Evolutionary conservation across 1,140 invertebrate species (phyloP).

Genomic region (Halictus rubicundus): DNA sequence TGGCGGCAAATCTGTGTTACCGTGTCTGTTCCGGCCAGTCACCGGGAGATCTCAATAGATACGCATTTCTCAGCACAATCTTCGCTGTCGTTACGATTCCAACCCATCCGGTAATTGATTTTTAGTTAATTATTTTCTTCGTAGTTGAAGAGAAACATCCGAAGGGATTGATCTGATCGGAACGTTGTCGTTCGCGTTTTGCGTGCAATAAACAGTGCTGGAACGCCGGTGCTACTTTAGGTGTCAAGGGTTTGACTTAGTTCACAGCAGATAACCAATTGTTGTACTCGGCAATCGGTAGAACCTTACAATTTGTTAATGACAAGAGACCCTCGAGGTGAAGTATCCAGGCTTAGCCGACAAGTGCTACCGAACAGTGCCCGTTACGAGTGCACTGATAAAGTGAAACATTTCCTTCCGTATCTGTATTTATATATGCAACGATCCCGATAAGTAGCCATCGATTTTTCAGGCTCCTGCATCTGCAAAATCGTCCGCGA

Average conservation of each 20-base stretch:
- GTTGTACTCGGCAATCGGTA: constrained; percentile 55
- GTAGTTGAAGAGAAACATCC: too few relatives aligned
- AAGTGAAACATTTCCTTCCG: constrained; percentile 50
- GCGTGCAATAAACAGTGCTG: neutral
- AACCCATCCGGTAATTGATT: too few relatives aligned
- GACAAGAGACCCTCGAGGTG: constrained; percentile 71
- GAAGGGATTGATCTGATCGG: too few relatives aligned
- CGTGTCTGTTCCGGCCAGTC: constrained; percentile 23
- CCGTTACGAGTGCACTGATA: constrained; percentile 64
- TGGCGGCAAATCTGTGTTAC: constrained; percentile 31
- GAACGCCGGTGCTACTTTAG: neutral
- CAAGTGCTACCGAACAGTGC: constrained; percentile 65
- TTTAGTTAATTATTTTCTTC: too few relatives aligned
- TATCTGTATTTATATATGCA: constrained; percentile 60
- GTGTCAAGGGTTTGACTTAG: constrained; percentile 6
- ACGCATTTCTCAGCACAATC: constrained; percentile 2
- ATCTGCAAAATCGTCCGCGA: too few relatives aligned
- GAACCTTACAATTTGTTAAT: constrained; percentile 67
- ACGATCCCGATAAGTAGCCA: neutral
- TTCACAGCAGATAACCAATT: constrained; percentile 52
- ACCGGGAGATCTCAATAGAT: constrained; percentile 24
- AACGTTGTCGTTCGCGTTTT: too few relatives aligned
- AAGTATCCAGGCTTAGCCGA: constrained; percentile 69
- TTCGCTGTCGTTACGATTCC: too few relatives aligned
- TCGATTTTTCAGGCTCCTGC: neutral